These are phyloP conservation scores for Anoura caudifer DNA, from an alignment of 2,113 vertebrate genomes.

Conservation along the genomic window DNA sequence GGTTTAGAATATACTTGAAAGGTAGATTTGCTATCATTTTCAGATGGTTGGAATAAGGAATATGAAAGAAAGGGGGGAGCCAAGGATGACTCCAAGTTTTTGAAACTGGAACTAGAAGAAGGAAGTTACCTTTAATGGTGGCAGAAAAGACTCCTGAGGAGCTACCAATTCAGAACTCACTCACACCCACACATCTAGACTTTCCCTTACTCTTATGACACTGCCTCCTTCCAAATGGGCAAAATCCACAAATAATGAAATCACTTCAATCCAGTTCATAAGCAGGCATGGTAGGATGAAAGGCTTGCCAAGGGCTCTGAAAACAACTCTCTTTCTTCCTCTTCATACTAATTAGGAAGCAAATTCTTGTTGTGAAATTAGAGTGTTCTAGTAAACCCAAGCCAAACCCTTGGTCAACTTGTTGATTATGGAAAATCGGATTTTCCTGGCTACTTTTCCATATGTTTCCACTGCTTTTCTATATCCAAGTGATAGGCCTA, in stretches of 20 bases:
- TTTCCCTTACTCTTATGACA: background rate
- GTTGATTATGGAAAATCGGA: slow-evolving; percentile 52
- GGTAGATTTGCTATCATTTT: background rate
- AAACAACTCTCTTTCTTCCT: background rate
- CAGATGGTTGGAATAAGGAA: background rate
- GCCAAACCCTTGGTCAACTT: slow-evolving; percentile 51
- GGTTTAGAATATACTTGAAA: background rate
- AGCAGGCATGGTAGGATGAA: background rate
- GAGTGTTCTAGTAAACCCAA: slow-evolving; percentile 5
- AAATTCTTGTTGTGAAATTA: slow-evolving; percentile 61
- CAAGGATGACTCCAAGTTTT: background rate
- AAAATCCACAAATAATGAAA: background rate
- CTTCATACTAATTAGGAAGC: slow-evolving; percentile 36
- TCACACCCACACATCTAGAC: background rate
- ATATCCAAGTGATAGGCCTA: slow-evolving; percentile 19
- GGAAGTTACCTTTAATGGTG: background rate
- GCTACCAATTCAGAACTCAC: background rate
- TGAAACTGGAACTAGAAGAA: background rate
- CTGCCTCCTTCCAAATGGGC: background rate
- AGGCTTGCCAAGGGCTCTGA: background rate
- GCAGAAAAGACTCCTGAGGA: background rate
- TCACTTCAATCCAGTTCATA: background rate
- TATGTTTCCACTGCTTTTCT: slow-evolving; percentile 38
- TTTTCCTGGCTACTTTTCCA: slow-evolving; percentile 40
- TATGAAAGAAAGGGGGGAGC: background rate